phyloP scores from a whole-genome alignment of 1,140 invertebrate species.

The Sycophaga agraensis region DNA sequence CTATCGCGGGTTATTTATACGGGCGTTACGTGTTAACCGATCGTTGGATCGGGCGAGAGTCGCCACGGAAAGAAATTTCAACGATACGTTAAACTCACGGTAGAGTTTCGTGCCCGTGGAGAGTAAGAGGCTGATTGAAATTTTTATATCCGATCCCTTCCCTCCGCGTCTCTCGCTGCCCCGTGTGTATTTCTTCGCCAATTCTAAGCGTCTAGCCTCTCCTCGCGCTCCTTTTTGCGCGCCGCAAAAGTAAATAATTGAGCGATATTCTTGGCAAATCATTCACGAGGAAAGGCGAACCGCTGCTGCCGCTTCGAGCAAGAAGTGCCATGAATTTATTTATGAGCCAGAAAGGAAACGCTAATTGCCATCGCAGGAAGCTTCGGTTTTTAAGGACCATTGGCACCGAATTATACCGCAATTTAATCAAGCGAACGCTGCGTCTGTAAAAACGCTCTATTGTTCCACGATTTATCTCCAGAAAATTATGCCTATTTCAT shows the following conservation, averaged over 20 bases:
- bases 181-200: too few species aligned
- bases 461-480: too few species aligned
- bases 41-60: conserved; percentile 6
- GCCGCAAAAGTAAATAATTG: conserved; percentile 4
- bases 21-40: conserved; percentile 27
- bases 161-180: not conserved
- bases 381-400: too few species aligned
- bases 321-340: too few species aligned
- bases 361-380: too few species aligned
- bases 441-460: too few species aligned
- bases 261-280: conserved; percentile 1
- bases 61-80: too few species aligned
- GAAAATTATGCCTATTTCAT: too few species aligned
- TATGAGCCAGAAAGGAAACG: too few species aligned
- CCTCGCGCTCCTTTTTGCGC: not conserved
- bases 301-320: not conserved
- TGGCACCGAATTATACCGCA: too few species aligned
- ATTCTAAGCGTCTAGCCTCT: too few species aligned
- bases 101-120: conserved; percentile 18
- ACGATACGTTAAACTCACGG: conserved; percentile 15
- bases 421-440: too few species aligned
- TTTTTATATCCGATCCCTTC: conserved; percentile 19
- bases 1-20: conserved; percentile 23
- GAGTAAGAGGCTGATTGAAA: conserved; percentile 24
- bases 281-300: not conserved